These are phyloP conservation scores for Tenthredo scrophulariae DNA, from an alignment of 2,888 invertebrate species.

Conservation along the genomic window DNA sequence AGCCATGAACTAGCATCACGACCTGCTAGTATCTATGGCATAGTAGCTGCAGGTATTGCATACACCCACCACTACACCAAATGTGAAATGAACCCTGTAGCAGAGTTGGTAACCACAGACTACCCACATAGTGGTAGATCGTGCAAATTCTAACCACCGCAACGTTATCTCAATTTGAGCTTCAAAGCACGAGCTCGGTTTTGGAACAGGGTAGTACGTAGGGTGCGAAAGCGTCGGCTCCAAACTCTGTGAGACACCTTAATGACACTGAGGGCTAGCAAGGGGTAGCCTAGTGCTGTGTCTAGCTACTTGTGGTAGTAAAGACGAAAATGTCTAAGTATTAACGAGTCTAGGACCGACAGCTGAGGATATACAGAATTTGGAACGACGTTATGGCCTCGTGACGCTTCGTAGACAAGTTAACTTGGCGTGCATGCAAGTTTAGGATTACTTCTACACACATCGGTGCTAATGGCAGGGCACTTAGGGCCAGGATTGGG, in stretches of 20 bases:
- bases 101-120: slow-evolving; percentile 11
- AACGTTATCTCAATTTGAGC: slow-evolving; percentile 69
- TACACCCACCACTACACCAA: not conserved
- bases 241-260: not conserved
- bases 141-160: slow-evolving; percentile 30
- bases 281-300: not conserved
- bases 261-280: not conserved
- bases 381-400: not conserved
- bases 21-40: not conserved
- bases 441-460: slow-evolving; percentile 24
- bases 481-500: slow-evolving; percentile 65
- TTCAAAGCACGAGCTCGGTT: slow-evolving; percentile 74
- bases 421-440: not conserved
- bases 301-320: not conserved
- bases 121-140: not conserved
- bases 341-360: slow-evolving; percentile 13
- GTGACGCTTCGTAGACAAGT: not conserved
- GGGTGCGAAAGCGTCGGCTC: not conserved
- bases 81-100: not conserved
- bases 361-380: not conserved
- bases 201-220: slow-evolving; percentile 69
- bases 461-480: slow-evolving; percentile 56
- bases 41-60: slow-evolving; percentile 6
- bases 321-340: not conserved
- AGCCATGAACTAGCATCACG: not conserved